phyloP scores from a whole-genome alignment of 2,113 vertebrate genomes.

The Sclerurus mexicanus region DNA sequence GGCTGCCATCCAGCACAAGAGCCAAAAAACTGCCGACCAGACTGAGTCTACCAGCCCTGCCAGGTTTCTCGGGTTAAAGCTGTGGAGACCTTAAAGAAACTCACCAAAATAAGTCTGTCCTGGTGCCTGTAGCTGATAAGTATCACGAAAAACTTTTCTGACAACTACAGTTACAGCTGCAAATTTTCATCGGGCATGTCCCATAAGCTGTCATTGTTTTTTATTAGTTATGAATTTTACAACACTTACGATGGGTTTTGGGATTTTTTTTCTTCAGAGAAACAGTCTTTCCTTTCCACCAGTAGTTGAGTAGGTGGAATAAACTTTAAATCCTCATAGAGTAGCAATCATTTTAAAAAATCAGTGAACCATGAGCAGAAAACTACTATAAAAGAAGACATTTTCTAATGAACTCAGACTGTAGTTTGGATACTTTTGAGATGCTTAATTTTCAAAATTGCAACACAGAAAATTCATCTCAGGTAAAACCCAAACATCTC shows the following conservation, averaged over 20 bases:
- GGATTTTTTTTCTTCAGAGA: neutral
- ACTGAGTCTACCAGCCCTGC: neutral
- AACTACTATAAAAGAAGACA: neutral
- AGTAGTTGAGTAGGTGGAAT: neutral
- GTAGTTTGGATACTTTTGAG: neutral
- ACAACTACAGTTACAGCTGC: neutral
- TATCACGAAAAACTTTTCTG: neutral
- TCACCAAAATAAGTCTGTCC: neutral
- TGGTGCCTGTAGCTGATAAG: neutral
- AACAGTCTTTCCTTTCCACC: neutral
- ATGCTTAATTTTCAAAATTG: neutral
- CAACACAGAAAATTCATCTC: neutral
- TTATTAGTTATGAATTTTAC: neutral
- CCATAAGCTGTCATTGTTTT: neutral
- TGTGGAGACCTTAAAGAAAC: neutral
- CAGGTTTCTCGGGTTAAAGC: neutral
- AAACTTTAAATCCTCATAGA: neutral
- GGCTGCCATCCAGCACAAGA: slow-evolving; percentile 27
- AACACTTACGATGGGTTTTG: neutral
- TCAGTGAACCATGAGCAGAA: neutral
- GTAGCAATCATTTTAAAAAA: neutral
- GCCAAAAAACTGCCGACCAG: neutral
- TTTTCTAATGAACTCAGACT: neutral
- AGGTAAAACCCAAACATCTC: neutral
- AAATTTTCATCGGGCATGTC: neutral